Conservation (phyloP, 2,113 vertebrate species). For the Ceyx cyanopectus region DNA sequence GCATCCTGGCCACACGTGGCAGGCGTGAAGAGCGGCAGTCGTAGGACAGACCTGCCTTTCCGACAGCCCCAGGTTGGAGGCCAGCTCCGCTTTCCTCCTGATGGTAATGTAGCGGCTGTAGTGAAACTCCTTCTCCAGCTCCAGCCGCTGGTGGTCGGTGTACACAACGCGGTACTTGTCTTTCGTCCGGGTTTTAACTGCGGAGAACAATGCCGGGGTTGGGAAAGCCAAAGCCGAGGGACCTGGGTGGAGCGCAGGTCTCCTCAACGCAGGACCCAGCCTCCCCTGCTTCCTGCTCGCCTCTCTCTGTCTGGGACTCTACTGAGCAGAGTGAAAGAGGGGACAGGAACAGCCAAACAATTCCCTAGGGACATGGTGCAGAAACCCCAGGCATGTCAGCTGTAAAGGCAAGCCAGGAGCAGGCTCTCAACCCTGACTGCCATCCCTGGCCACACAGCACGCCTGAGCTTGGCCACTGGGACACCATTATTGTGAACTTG, state of each 20-base stretch:
- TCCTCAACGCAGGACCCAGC: background rate
- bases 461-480: too few relatives aligned
- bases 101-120: conserved; percentile 96
- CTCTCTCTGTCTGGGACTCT: background rate
- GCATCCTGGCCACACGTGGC: background rate
- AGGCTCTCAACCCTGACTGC: too few relatives aligned
- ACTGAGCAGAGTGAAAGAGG: background rate
- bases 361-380: fast-evolving
- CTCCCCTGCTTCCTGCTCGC: background rate
- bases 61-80: conserved; percentile 81
- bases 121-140: conserved; percentile 97
- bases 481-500: background rate
- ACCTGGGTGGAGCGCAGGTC: background rate
- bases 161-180: conserved; percentile 98
- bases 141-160: conserved; percentile 93
- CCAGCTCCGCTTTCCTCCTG: conserved; percentile 84
- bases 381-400: fast-evolving
- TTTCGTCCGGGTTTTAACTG: conserved; percentile 92
- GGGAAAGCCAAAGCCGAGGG: background rate
- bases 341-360: background rate
- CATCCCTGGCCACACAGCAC: too few relatives aligned
- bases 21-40: background rate
- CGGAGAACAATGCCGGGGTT: conserved; percentile 27
- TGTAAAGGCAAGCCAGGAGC: background rate
- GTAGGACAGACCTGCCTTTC: conserved; percentile 81